A percentile compares a stretch with the other conserved stretches of the same genome.
Evolutionary conservation across 1,140 invertebrate species (phyloP).

Genomic region (Drosophila erecta): DNA sequence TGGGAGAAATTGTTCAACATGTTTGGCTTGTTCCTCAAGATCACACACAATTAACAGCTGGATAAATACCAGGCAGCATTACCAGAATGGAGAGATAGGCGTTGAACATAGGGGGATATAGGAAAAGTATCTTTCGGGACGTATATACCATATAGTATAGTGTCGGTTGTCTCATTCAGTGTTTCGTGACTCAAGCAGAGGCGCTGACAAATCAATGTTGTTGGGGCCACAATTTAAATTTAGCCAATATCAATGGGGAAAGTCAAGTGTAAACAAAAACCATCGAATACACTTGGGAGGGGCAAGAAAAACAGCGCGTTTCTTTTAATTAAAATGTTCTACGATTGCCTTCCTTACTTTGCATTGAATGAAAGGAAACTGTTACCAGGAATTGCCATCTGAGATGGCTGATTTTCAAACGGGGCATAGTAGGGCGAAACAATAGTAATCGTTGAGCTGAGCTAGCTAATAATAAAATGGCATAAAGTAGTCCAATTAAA

Average conservation of each 20-base stretch:
- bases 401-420: constrained; percentile 10
- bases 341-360: constrained; percentile 13
- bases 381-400: constrained; percentile 16
- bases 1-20: constrained; percentile 44
- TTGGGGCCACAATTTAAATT: constrained; percentile 60
- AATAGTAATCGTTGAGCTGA: not conserved
- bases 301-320: not conserved
- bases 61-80: constrained; percentile 61
- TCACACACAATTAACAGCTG: constrained; percentile 77
- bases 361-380: constrained; percentile 13
- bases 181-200: constrained; percentile 23
- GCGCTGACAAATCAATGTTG: constrained; percentile 74
- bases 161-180: constrained; percentile 15
- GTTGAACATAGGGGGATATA: not conserved
- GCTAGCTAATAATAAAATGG: not conserved
- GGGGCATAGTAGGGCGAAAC: not conserved
- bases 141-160: not conserved
- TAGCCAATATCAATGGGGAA: constrained; percentile 58
- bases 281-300: not conserved
- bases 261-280: constrained; percentile 17
- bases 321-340: constrained; percentile 37
- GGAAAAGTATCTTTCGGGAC: too few species aligned
- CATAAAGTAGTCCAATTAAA: not conserved
- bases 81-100: constrained; percentile 9
- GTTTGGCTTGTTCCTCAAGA: constrained; percentile 46